Percentiles rank a stretch among this genome's conserved stretches.
These are phyloP conservation scores for Sylvilagus floridanus DNA, from an alignment of 2,797 vertebrate species.

Conservation along the genomic window DNA sequence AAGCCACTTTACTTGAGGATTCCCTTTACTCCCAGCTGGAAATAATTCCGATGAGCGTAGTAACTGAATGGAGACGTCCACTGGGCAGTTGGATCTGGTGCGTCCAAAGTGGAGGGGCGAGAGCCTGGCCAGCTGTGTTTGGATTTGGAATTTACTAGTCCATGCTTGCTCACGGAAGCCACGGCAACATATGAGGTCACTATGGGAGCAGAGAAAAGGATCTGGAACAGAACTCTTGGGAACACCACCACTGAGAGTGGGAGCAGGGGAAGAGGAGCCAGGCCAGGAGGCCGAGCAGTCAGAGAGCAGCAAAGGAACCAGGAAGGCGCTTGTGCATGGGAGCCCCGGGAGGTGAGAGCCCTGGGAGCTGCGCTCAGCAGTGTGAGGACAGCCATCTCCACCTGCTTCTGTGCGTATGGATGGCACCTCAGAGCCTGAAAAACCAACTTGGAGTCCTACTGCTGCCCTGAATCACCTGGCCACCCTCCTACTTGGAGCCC, in stretches of 20 bases:
- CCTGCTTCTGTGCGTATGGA: background rate
- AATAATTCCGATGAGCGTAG: background rate
- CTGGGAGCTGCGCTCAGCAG: background rate
- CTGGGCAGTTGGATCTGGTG: background rate
- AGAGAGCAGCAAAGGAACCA: conserved; percentile 14
- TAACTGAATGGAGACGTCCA: background rate
- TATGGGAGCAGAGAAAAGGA: conserved; percentile 32
- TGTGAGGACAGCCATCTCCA: background rate
- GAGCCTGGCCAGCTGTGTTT: background rate
- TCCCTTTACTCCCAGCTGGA: background rate
- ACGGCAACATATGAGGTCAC: conserved; percentile 27
- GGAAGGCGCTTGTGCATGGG: background rate
- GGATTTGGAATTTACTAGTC: background rate
- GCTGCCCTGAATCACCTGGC: background rate
- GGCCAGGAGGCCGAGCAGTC: background rate
- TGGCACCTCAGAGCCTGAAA: background rate
- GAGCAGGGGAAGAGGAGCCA: conserved; percentile 34
- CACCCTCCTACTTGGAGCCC: background rate
- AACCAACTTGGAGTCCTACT: conserved; percentile 21
- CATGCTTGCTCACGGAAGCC: background rate
- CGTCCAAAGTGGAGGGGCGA: background rate
- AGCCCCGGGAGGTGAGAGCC: background rate
- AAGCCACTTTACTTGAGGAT: background rate
- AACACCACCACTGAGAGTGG: conserved; percentile 37
- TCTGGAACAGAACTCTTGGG: conserved; percentile 61